phyloP scores from a whole-genome alignment of 2,113 vertebrate species.

The Odocoileus virginianus region DNA sequence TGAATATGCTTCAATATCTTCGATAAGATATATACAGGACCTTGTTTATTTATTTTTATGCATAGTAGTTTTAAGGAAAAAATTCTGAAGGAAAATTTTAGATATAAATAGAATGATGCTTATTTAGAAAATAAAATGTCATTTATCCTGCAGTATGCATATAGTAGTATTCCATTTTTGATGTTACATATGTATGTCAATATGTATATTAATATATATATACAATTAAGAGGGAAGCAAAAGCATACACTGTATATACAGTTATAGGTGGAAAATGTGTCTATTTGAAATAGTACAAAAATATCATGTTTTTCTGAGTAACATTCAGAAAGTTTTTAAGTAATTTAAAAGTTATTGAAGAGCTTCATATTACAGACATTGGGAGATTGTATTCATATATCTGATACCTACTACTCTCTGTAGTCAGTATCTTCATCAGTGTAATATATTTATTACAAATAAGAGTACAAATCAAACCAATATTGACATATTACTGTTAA shows the following conservation, averaged over 20 bases:
- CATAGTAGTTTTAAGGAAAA: not conserved
- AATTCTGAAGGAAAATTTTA: not conserved
- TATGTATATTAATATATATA: not conserved
- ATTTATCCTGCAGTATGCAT: not conserved
- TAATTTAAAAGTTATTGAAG: not conserved
- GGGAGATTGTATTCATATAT: not conserved
- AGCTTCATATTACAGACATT: not conserved
- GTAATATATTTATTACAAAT: not conserved
- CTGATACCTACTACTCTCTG: not conserved
- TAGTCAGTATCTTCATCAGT: not conserved
- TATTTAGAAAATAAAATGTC: not conserved
- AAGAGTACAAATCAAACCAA: not conserved
- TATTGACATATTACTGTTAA: not conserved
- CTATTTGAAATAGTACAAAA: not conserved
- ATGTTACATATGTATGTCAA: not conserved
- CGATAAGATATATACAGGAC: not conserved
- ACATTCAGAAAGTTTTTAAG: not conserved
- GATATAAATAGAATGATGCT: not conserved
- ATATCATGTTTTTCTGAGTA: not conserved
- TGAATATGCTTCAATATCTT: not conserved
- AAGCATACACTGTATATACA: not conserved
- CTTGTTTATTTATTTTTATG: not conserved
- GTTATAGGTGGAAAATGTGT: not conserved
- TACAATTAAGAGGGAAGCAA: not conserved
- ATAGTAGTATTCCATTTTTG: not conserved